Percentiles rank a stretch among this genome's conserved stretches.
These are phyloP conservation scores for Chaetodon trifascialis DNA, from an alignment of 2,113 vertebrate genomes.

Conservation along the genomic window DNA sequence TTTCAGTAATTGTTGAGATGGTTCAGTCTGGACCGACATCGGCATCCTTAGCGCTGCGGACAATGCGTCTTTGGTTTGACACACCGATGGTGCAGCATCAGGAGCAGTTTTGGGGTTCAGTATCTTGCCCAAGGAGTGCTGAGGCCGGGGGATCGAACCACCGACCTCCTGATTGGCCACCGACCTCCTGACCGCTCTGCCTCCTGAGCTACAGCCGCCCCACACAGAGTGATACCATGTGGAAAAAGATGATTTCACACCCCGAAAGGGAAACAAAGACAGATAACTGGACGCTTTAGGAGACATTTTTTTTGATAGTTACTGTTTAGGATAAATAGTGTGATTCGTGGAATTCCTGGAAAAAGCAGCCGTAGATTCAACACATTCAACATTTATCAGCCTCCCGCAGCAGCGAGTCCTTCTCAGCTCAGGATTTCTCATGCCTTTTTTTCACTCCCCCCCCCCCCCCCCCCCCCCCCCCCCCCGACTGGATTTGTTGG, in stretches of 20 bases:
- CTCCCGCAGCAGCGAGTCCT: conserved; percentile 4
- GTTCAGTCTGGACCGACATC: background rate
- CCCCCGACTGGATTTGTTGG: conserved; percentile 41
- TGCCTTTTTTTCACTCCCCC: too few relatives aligned
- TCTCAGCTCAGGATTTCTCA: conserved; percentile 9
- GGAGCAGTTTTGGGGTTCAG: too few relatives aligned
- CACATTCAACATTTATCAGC: conserved; percentile 4
- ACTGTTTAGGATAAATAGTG: background rate
- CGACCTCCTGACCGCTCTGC: too few relatives aligned
- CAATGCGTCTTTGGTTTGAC: too few relatives aligned
- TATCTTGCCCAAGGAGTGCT: too few relatives aligned
- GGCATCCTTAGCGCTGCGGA: background rate
- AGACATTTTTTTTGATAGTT: background rate
- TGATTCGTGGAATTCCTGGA: background rate
- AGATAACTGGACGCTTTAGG: background rate
- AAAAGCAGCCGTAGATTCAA: background rate
- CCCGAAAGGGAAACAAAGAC: background rate
- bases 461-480: background rate
- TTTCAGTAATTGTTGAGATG: background rate
- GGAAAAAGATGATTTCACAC: background rate
- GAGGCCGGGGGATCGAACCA: too few relatives aligned
- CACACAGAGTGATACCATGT: background rate
- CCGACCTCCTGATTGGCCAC: too few relatives aligned
- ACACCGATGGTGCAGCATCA: too few relatives aligned
- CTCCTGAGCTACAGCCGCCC: too few relatives aligned